Percentiles rank a stretch among this genome's conserved stretches.
phyloP scores from a whole-genome alignment of 2,888 invertebrate genomes.

The Hirtodrosophila trivittata region DNA sequence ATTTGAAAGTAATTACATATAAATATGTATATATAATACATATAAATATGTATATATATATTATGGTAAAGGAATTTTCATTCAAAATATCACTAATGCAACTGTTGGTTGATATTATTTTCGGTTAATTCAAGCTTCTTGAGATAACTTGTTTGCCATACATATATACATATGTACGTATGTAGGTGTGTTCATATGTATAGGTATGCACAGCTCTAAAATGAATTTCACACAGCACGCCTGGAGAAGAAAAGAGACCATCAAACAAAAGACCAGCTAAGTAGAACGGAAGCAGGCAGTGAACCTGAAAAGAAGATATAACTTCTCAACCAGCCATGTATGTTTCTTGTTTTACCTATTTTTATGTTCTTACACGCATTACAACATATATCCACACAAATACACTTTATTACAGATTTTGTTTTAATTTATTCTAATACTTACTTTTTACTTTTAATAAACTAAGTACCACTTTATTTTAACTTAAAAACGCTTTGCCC shows the following conservation, averaged over 20 bases:
- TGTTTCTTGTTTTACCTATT: constrained; percentile 21
- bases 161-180: neutral
- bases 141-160: constrained; percentile 33
- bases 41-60: constrained; percentile 3
- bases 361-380: constrained; percentile 12
- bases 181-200: neutral
- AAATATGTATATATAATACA: constrained; percentile 18
- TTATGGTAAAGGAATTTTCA: constrained; percentile 34
- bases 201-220: constrained; percentile 17
- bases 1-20: constrained; percentile 43
- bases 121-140: constrained; percentile 23
- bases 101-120: constrained; percentile 35
- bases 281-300: constrained; percentile 74
- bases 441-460: neutral
- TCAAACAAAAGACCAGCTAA: constrained; percentile 66
- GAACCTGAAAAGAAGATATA: constrained; percentile 70
- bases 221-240: constrained; percentile 42
- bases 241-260: constrained; percentile 48
- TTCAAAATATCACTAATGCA: constrained; percentile 22
- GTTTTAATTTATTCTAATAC: no score
- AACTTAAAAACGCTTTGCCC: constrained; percentile 29
- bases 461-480: constrained; percentile 15
- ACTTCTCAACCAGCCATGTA: constrained; percentile 47
- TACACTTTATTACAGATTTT: neutral
- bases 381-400: neutral